Conservation (phyloP, 1,140 invertebrate species). For the Tribolium castaneum region DNA sequence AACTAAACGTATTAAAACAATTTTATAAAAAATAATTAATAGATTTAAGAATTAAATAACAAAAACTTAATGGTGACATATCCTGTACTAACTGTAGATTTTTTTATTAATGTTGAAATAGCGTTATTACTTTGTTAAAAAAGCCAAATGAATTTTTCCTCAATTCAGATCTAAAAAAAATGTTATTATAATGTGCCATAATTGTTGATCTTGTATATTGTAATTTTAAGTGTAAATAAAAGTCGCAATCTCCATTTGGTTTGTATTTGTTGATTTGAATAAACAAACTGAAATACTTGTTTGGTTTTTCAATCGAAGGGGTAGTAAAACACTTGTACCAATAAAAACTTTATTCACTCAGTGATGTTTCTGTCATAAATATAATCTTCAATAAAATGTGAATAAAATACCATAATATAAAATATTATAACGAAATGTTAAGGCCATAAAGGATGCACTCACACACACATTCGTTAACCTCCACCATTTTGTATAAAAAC, state of each 20-base stretch:
- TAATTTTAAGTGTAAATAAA: slow-evolving; percentile 34
- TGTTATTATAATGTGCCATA: slow-evolving; percentile 38
- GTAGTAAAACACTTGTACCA: slow-evolving; percentile 18
- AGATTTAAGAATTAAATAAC: slow-evolving; percentile 18
- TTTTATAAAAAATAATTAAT: slow-evolving; percentile 31
- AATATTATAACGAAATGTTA: slow-evolving; percentile 55
- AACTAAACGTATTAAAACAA: slow-evolving; percentile 18
- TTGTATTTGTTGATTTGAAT: slow-evolving; percentile 20
- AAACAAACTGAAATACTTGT: slow-evolving; percentile 4
- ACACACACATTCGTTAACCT: slow-evolving; percentile 51
- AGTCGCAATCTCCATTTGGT: slow-evolving; percentile 3
- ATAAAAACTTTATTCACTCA: slow-evolving; percentile 53
- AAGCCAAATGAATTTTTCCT: slow-evolving; percentile 21
- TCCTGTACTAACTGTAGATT: slow-evolving; percentile 34
- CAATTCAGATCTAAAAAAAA: slow-evolving; percentile 16
- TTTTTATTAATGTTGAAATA: slow-evolving; percentile 38
- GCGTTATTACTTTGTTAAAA: slow-evolving; percentile 30
- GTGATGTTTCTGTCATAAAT: slow-evolving; percentile 58
- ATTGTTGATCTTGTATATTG: slow-evolving; percentile 40
- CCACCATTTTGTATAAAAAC: slow-evolving; percentile 59
- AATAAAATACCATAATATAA: slow-evolving; percentile 57
- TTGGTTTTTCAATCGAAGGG: not conserved
- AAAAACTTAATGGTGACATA: slow-evolving; percentile 34
- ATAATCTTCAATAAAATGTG: slow-evolving; percentile 51
- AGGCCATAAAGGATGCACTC: slow-evolving; percentile 50